Evolutionary conservation across 2,797 vertebrate genomes (phyloP).

Genomic region (Tauraco hartlaubi): DNA sequence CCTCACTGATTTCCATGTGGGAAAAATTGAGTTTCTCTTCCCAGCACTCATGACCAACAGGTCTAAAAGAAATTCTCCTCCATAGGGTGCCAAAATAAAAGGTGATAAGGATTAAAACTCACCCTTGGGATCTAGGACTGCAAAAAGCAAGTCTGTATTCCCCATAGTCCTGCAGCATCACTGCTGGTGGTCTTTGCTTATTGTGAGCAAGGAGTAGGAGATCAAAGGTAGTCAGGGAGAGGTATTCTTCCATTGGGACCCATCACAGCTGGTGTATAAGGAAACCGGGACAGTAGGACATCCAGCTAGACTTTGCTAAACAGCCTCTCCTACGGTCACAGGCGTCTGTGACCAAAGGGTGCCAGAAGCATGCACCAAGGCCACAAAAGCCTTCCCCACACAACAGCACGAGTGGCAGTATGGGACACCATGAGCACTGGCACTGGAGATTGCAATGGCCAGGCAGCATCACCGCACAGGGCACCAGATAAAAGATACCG

Average conservation of each 20-base stretch:
- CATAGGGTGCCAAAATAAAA: background rate
- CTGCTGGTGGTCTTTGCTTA: background rate
- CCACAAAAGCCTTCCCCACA: background rate
- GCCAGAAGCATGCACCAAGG: background rate
- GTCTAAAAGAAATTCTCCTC: background rate
- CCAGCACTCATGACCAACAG: background rate
- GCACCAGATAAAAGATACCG: background rate
- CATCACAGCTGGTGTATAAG: background rate
- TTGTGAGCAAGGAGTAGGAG: background rate
- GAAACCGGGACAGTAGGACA: background rate
- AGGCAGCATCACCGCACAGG: background rate
- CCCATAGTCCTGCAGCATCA: accelerated
- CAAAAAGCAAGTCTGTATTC: background rate
- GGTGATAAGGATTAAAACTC: background rate
- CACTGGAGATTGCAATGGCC: background rate
- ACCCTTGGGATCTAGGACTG: background rate
- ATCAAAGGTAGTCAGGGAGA: background rate
- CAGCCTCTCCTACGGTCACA: background rate
- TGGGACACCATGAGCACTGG: background rate
- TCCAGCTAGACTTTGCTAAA: background rate
- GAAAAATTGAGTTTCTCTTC: background rate
- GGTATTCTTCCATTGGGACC: background rate
- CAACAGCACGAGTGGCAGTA: accelerated
- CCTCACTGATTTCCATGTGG: background rate
- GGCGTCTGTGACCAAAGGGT: background rate